Conservation (phyloP, 1,140 invertebrate species). For the Halesus radiatus region DNA sequence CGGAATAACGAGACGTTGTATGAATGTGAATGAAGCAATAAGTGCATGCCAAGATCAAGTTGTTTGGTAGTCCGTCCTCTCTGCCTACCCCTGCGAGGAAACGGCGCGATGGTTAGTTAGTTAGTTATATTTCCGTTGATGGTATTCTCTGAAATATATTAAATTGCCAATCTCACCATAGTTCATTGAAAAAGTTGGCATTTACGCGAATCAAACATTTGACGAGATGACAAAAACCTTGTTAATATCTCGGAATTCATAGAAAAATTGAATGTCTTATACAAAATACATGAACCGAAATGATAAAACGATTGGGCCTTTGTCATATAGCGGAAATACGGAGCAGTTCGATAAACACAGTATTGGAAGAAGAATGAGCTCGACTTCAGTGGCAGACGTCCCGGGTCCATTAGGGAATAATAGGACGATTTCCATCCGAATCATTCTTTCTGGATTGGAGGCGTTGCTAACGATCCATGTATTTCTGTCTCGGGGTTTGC, state of each 20-base stretch:
- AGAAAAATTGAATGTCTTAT: background rate
- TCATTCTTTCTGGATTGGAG: slow-evolving; percentile 30
- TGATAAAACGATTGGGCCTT: background rate
- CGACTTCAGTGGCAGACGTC: slow-evolving; percentile 22
- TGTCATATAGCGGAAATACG: background rate
- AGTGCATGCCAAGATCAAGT: too few species aligned
- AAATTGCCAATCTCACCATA: too few species aligned
- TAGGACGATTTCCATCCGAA: slow-evolving; percentile 32
- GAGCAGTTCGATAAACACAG: background rate
- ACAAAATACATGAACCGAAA: background rate
- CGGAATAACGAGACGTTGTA: too few species aligned
- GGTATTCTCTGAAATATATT: too few species aligned
- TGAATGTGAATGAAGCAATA: too few species aligned
- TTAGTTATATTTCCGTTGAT: too few species aligned
- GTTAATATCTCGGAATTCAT: background rate
- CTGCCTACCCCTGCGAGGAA: too few species aligned
- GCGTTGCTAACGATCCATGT: slow-evolving; percentile 18
- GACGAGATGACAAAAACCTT: background rate
- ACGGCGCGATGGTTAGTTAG: too few species aligned
- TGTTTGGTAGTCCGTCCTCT: too few species aligned
- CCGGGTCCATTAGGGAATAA: slow-evolving; percentile 31
- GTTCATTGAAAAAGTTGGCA: too few species aligned
- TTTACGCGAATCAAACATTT: too few species aligned
- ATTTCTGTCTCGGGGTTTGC: too few species aligned
- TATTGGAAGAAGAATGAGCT: background rate